Evolutionary conservation across 2,113 vertebrate species (phyloP), one percentile per base, ranked within the genome.

Genomic region (Chascanopsetta lugubris): DNA sequence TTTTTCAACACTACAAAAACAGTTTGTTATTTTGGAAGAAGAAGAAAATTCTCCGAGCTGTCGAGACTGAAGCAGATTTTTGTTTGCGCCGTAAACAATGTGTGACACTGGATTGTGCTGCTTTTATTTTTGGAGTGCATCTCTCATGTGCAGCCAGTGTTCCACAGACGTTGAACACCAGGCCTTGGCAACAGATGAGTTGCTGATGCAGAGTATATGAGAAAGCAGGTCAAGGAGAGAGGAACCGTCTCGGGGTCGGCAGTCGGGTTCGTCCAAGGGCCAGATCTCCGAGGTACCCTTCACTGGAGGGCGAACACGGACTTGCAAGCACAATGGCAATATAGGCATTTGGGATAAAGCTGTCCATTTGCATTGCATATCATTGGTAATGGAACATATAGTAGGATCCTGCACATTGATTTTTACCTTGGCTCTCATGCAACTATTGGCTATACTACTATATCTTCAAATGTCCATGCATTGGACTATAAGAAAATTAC

Each of bases 201-300:
- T 22, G 66, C 50, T 43, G 55, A 77, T 71, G 45, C 49, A 7
- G 38, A 45, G 43, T 49, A 32, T 8, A 47, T 26, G 32, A 29
- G 58, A 61, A 81, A 84, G 25, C 63, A 72, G 71, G 75, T 72
- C 71, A 74, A 68, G 75, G 55, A 63, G 12, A 62, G 40, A 64
- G 53, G 27, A 75, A 61, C 15, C 32, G 59, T 62, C 59, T 6
- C n/a, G 3, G 45, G 61, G 47, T 66, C 27, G 3, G 17, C 55
- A 55, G 54, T 60, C 40, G 24, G 6, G 38, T n/a, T 42, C 17
- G 38, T 5, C 38, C 38, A 42, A 42, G 38, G 38, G 38, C 38
- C 38, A 42, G 38, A n/a, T 42, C 38, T 42, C 17, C 38, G 2
- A 15, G 34, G 12, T 38, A n/a, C 34, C 15, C 4, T 15, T 38